phyloP scores from a whole-genome alignment of 2,797 vertebrate species.

The Danio aesculapii region DNA sequence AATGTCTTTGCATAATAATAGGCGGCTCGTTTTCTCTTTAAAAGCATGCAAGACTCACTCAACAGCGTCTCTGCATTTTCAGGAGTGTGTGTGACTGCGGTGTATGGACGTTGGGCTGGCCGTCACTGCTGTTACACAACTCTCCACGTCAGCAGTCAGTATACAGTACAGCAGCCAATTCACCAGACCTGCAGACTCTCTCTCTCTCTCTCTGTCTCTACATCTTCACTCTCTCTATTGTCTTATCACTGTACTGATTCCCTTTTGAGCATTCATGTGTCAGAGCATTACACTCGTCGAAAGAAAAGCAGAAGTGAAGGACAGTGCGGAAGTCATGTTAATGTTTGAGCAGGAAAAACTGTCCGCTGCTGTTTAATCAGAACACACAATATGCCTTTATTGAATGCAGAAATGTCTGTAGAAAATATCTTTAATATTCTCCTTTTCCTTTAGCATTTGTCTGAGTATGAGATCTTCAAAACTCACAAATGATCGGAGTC shows the following conservation, averaged over 20 bases:
- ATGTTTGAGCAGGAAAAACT: constrained; percentile 17
- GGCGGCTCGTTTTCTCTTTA: background rate
- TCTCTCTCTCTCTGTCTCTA: background rate
- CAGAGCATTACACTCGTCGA: background rate
- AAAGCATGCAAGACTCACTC: background rate
- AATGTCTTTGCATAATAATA: background rate
- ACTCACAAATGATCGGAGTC: too few species aligned
- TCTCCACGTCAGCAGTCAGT: constrained; percentile 36
- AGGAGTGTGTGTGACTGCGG: constrained; percentile 7
- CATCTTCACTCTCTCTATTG: constrained; percentile 1
- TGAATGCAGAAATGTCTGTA: background rate
- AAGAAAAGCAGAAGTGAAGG: background rate
- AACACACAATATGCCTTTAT: background rate
- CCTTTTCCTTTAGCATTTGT: too few species aligned
- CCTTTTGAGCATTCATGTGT: background rate
- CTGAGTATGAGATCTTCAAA: too few species aligned
- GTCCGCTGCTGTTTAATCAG: constrained; percentile 20
- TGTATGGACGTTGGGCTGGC: constrained; percentile 40
- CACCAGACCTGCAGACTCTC: constrained; percentile 2
- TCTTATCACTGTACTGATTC: background rate
- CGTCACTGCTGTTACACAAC: constrained; percentile 49
- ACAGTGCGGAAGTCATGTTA: background rate
- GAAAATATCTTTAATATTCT: too few species aligned
- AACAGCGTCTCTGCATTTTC: too few species aligned
- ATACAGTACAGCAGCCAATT: constrained; percentile 26